Evolutionary conservation across 2,888 invertebrate species (phyloP), one percentile per base, ranked within the genome.

Genomic region (Tiliacea aurago): DNA sequence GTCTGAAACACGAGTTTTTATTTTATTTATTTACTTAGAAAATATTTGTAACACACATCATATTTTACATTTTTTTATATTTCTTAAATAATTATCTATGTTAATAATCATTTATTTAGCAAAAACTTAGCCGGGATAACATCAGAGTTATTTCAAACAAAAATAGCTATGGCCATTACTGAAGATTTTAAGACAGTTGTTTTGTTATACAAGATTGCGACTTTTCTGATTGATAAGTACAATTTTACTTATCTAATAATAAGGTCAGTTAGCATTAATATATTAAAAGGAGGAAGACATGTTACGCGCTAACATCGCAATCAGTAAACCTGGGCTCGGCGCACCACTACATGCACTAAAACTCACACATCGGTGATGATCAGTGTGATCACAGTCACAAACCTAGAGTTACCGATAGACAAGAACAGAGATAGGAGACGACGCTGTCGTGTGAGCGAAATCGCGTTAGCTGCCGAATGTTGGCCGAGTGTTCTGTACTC

Each of bases 1-100:
- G 1, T 61, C 75, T 75, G 78, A 78, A 78, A 75, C n/a, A 75
- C 20, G 4, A 51, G 6, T 70, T 53, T n/a, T 51, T 4, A 43
- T 18, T 51, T n/a, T 4, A 49, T 15, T 47, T 20, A 20, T 47
- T 37, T 58, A 58, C 1, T 15, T 13, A 13, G 20, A 20, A 23
- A 13, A 23, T 13, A 37, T 6, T n/a, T 9, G n/a, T 20, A 33
- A 33, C 5, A 62, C 23, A 28, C 6, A 1, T 9, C 10, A 10
- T 10, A 28, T 55, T 28, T 18, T 1, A 28, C 7, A 28, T 7
- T 23, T 28, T 33, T 2, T 63, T n/a, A 7, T 13, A 15, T 5
- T 49, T 63, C 2, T 47, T 5, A n/a, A n/a, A n/a, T 20, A 15
- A 28, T 9, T 11, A 28, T 20, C 4, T 20, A 63, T 33, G 9